These are phyloP conservation scores for Nymphalis polychloros DNA, from an alignment of 2,888 invertebrate species.

Conservation along the genomic window DNA sequence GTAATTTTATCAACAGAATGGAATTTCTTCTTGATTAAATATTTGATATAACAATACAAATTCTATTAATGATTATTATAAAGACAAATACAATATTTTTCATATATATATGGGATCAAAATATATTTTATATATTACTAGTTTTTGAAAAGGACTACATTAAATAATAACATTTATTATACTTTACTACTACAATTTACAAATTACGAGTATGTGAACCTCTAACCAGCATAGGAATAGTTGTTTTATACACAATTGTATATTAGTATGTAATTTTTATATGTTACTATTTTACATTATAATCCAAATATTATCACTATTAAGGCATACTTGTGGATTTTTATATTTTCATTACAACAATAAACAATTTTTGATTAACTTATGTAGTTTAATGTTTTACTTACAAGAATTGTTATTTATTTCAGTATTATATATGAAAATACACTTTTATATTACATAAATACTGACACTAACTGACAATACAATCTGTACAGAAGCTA, in stretches of 20 bases:
- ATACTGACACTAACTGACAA: conserved; percentile 65
- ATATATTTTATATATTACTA: conserved; percentile 11
- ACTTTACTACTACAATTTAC: conserved; percentile 52
- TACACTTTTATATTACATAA: conserved; percentile 37
- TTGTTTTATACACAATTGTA: conserved; percentile 33
- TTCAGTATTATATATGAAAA: conserved; percentile 32
- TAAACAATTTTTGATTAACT: conserved; percentile 3
- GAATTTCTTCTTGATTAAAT: conserved; percentile 1
- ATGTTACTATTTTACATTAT: conserved; percentile 38
- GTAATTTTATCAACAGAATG: conserved; percentile 5
- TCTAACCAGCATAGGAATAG: conserved; percentile 75
- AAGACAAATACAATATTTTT: conserved; percentile 6
- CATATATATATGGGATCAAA: conserved; percentile 3
- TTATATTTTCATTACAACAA: conserved; percentile 16
- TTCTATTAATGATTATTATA: neutral
- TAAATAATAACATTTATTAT: conserved; percentile 14
- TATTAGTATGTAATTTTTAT: conserved; percentile 31
- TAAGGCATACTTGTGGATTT: conserved; percentile 61
- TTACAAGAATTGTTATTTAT: conserved; percentile 25
- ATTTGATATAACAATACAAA: neutral
- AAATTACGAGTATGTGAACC: conserved; percentile 75
- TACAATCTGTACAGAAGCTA: conserved; percentile 78
- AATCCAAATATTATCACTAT: conserved; percentile 36
- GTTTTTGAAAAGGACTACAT: conserved; percentile 13
- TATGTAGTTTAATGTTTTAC: neutral